These are phyloP conservation scores for Acrobasis repandana DNA, from an alignment of 2,888 invertebrate genomes.

Conservation along the genomic window DNA sequence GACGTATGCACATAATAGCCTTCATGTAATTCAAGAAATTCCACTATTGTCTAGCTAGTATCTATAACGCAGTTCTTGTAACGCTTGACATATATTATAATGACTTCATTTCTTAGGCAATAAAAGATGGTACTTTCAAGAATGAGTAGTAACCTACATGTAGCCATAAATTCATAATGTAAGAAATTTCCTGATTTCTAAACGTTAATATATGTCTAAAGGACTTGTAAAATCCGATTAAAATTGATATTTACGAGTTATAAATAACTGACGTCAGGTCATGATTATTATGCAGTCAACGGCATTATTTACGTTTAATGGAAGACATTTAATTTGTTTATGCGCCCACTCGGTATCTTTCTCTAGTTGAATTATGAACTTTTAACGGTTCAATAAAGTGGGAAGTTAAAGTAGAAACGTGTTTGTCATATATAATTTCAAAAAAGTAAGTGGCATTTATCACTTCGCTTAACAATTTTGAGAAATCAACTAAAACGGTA, in stretches of 20 bases:
- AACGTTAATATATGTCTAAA: neutral
- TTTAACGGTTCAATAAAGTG: slow-evolving; percentile 9
- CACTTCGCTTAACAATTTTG: neutral
- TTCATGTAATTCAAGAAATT: neutral
- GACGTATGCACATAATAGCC: too few relatives aligned
- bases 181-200: slow-evolving; percentile 7
- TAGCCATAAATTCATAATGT: neutral
- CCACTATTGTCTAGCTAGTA: neutral
- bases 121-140: neutral
- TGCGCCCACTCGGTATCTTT: slow-evolving; percentile 12
- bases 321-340: slow-evolving; percentile 18
- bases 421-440: neutral
- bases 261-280: slow-evolving; percentile 2
- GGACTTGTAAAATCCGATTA: slow-evolving; percentile 11
- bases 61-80: neutral
- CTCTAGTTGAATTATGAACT: slow-evolving; percentile 8
- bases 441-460: neutral
- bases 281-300: slow-evolving; percentile 17
- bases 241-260: slow-evolving; percentile 2
- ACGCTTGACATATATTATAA: neutral
- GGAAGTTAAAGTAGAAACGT: slow-evolving; percentile 5
- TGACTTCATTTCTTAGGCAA: neutral
- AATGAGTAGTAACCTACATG: neutral
- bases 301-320: slow-evolving; percentile 11
- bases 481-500: neutral